Evolutionary conservation across 92 coral and sea anemone species (phyloP), one percentile per base, ranked within the genome.

Genomic region (Palythoa heliodiscus): DNA sequence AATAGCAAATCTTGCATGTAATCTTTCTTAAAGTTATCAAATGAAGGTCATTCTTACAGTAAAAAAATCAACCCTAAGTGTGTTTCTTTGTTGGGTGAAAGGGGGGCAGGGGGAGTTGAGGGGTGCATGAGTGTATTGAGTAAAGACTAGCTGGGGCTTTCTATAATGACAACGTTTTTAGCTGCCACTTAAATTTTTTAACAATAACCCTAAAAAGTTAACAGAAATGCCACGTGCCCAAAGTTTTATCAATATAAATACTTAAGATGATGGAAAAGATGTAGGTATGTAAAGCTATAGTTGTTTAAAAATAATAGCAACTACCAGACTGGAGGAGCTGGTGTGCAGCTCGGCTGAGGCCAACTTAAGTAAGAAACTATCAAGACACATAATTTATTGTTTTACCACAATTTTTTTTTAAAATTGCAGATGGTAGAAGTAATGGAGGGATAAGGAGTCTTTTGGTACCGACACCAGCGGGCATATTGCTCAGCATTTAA

Each of bases 1-100:
- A 71, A 71, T 71, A 35, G 75, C 75, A 71, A 71, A 29, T 71
- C 75, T 35, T 37, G 75, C 75, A 71, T 71, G 75, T 71, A 35
- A 71, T 71, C 52, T 71, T 71, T 71, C 75, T 71, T 71, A 71
- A 71, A 71, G 75, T 1, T 71, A 71, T 71, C 52, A 71, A 71
- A 71, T 71, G 75, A 71, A 71, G 75, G 75, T 71, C n/a, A n/a
- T n/a, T n/a, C n/a, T n/a, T n/a, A n/a, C n/a, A n/a, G n/a, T n/a
- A n/a, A n/a, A n/a, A n/a, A n/a, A n/a, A n/a, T n/a, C n/a, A n/a
- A n/a, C n/a, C n/a, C n/a, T n/a, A n/a, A n/a, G n/a, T n/a, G n/a
- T 52, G 82, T 15, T n/a, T 67, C 71, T 12, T 23, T n/a, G 35
- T 23, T 67, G 10, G 20, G n/a, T 37, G 35, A 1, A 29, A 29